phyloP scores from a whole-genome alignment of 2,113 vertebrate species.

The Genyomyrus donnyi region DNA sequence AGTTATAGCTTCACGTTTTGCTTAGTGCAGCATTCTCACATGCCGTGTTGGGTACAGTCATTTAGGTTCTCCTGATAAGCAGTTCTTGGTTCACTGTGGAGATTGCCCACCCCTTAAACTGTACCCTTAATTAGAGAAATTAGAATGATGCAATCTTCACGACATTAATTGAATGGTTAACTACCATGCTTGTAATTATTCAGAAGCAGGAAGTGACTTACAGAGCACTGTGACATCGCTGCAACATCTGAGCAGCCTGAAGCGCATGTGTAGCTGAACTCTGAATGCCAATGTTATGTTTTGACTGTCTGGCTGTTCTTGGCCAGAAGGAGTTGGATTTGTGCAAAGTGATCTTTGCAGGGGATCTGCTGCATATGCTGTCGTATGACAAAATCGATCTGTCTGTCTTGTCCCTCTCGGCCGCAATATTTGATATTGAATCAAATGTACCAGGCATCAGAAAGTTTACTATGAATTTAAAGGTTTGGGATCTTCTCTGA shows the following conservation, averaged over 20 bases:
- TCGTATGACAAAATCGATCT: background rate
- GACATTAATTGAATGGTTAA: background rate
- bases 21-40: constrained; percentile 46
- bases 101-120: background rate
- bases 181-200: background rate
- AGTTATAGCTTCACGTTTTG: constrained; percentile 56
- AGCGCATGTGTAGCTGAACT: background rate
- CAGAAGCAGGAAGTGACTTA: background rate
- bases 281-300: background rate
- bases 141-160: background rate
- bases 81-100: background rate
- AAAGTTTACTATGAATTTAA: background rate
- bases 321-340: background rate
- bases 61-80: background rate
- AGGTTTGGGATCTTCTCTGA: background rate
- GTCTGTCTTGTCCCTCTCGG: background rate
- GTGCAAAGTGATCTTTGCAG: background rate
- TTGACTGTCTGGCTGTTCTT: background rate
- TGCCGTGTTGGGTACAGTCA: constrained; percentile 3
- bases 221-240: background rate
- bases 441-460: background rate
- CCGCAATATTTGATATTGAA: background rate
- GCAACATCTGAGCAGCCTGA: background rate
- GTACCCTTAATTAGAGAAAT: background rate
- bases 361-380: background rate